phyloP scores from a whole-genome alignment of 1,140 invertebrate species.

The Bombus ignitus region DNA sequence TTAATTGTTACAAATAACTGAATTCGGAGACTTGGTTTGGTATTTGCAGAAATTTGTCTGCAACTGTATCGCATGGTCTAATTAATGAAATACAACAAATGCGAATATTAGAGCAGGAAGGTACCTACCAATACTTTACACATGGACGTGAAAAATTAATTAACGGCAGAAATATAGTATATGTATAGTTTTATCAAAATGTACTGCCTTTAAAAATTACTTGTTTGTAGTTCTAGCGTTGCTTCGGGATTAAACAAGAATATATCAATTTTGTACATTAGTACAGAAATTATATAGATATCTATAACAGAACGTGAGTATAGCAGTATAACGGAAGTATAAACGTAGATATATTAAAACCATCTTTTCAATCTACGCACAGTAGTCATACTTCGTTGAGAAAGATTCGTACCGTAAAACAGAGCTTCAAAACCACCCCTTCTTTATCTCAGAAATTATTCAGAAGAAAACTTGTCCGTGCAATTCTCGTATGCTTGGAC shows the following conservation, averaged over 20 bases:
- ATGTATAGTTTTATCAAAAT: neutral
- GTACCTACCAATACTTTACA: neutral
- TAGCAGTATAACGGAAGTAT: neutral
- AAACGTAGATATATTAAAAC: neutral
- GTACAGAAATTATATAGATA: too few species aligned
- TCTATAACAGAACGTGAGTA: neutral
- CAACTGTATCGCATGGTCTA: neutral
- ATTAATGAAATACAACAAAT: neutral
- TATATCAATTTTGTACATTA: too few species aligned
- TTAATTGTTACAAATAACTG: neutral
- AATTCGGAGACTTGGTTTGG: neutral
- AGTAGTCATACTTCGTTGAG: neutral
- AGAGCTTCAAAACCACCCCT: neutral
- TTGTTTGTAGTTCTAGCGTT: neutral
- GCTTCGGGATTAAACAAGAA: neutral
- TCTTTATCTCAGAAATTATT: neutral
- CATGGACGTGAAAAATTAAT: neutral
- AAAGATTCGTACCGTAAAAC: too few species aligned
- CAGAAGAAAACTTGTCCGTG: neutral
- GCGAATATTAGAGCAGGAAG: neutral
- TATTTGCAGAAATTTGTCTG: neutral
- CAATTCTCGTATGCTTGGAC: neutral
- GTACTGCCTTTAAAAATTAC: neutral
- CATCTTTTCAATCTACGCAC: neutral
- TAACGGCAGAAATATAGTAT: neutral